Base-by-base conservation (phyloP, 2,113 vertebrate species). In the Formicarius rufipectus region DNA sequence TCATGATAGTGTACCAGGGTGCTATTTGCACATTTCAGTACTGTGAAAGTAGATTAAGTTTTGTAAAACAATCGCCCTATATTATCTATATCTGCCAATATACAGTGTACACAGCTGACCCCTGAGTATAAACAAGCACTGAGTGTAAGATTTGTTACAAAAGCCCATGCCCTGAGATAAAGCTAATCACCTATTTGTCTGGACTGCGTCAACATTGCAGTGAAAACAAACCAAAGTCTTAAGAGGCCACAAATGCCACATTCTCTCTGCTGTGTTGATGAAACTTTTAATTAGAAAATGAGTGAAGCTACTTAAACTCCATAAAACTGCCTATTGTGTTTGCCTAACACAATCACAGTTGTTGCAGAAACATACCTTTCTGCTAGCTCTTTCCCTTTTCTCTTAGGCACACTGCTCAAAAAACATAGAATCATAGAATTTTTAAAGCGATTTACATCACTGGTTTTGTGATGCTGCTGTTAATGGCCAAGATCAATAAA, bases 401-500 rank as follows among this genome's bases (percentile, higher is more conserved):
- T 92, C 72, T 92, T 72, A 60, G 69, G 45, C 88, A 88, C 80
- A 42, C 17, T 79, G 30, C 81, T 94, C 39, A 84, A 73, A 85
- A 91, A 90, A 42, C 31, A 3, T 9, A 42, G 66, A 64, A 22
- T 37, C 37, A 58, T 8, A 59, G 91, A 81, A 52, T 42, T 92
- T 52, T 88, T 84, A 88, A 64, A 96, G 9, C 75, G 72, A 59
- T 82, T 89, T 96, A 80, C 58, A 55, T 96, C 95, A 95, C 93
- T 76, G 89, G 60, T 91, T 96, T 93, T 97, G 95, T 78, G 86
- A 95, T 92, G 87, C 64, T 2, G 1, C 63, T 94, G 74, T 85
- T 97, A 75, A 89, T 64, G 1, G 79, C 97, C 97, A 98, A 92
- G 75, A 79, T 96, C 95, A 98, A 97, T 97, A 97, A 96, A 96